Evolutionary conservation across 37 sponge, comb jelly and placozoan species (phyloP).

Genomic region (Haliclona indistincta): DNA sequence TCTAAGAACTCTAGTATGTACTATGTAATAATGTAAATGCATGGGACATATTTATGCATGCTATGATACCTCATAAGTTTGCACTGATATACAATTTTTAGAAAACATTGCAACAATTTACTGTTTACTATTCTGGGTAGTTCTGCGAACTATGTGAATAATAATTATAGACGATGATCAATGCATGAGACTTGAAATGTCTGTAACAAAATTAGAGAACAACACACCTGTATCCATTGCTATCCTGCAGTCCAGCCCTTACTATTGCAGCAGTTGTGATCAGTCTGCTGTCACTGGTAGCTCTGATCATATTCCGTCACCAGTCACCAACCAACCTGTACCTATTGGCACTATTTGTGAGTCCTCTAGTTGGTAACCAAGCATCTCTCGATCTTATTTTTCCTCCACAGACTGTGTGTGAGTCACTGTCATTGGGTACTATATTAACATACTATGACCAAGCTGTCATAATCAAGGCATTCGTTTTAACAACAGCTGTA

Average conservation of each 20-base stretch:
- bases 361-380: not conserved
- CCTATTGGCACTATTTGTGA: constrained; percentile 77
- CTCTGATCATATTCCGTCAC: constrained; percentile 64
- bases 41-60: too few relatives aligned
- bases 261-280: constrained; percentile 28
- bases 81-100: too few relatives aligned
- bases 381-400: not conserved
- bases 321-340: constrained; percentile 71
- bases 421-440: constrained; percentile 42
- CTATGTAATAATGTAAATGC: too few relatives aligned
- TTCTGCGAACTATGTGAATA: too few relatives aligned
- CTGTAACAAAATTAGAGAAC: not conserved
- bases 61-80: too few relatives aligned
- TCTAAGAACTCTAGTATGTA: too few relatives aligned
- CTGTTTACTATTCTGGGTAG: too few relatives aligned
- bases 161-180: too few relatives aligned
- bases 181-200: not conserved
- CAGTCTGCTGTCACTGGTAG: constrained; percentile 63
- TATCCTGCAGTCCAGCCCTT: constrained; percentile 42
- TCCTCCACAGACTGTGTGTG: constrained; percentile 37
- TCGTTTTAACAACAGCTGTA: constrained; percentile 75
- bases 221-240: not conserved
- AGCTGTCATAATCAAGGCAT: constrained; percentile 81
- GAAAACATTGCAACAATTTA: too few relatives aligned
- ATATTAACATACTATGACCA: constrained; percentile 85